Conservation (phyloP, 2,797 vertebrate genomes). For the Bovichtus variegatus region DNA sequence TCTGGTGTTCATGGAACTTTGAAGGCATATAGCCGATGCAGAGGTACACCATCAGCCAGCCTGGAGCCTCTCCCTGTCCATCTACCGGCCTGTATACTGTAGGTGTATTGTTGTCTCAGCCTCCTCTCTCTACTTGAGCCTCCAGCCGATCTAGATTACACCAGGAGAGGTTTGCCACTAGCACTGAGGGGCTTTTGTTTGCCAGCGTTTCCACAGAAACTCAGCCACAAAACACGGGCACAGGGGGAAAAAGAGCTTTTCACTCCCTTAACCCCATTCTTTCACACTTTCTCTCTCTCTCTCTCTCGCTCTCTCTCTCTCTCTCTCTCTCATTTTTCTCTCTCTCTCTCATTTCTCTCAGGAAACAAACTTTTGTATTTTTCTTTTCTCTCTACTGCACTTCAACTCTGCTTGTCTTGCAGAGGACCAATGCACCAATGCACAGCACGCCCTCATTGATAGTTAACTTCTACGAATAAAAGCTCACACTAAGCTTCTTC, state of each 20-base stretch:
- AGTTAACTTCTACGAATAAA: constrained; percentile 14
- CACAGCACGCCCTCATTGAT: constrained; percentile 36
- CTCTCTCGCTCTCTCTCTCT: constrained; percentile 37
- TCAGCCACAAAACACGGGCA: constrained; percentile 70
- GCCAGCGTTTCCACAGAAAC: constrained; percentile 84
- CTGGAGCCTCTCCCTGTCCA: constrained; percentile 48
- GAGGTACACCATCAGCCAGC: constrained; percentile 35
- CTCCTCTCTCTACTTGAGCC: constrained; percentile 70
- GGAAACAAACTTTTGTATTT: constrained; percentile 52
- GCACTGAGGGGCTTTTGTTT: constrained; percentile 87
- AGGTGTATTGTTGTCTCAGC: constrained; percentile 63
- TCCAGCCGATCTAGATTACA: constrained; percentile 81
- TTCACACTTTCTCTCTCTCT: constrained; percentile 39
- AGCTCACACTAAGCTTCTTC: constrained; percentile 1
- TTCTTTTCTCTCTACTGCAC: constrained; percentile 10
- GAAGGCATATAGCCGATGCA: constrained; percentile 40
- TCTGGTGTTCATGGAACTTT: constrained; percentile 42
- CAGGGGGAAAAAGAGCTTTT: constrained; percentile 72
- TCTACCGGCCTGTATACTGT: constrained; percentile 56
- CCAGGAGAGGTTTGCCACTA: constrained; percentile 70
- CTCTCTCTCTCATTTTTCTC: constrained; percentile 33
- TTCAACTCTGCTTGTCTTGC: constrained; percentile 38
- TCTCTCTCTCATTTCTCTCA: constrained; percentile 37
- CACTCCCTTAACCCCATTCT: constrained; percentile 61
- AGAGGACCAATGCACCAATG: constrained; percentile 34